Conservation (phyloP, 2,888 invertebrate genomes). For the Gastrophysa polygoni region DNA sequence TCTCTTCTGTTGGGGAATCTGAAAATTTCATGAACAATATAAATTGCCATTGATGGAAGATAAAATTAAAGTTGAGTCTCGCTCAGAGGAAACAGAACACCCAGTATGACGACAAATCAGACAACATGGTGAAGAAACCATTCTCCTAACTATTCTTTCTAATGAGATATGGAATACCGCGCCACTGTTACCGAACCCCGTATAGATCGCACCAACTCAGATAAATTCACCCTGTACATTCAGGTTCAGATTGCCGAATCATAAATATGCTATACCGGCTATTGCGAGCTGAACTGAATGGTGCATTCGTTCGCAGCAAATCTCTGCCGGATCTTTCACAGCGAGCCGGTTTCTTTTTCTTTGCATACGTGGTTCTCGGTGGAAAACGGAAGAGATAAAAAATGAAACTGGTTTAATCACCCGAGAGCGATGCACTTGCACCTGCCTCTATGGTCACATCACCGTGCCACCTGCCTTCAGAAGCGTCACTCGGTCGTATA, state of each 20-base stretch:
- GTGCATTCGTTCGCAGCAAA: background rate
- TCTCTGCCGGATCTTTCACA: background rate
- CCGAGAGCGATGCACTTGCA: constrained; percentile 11
- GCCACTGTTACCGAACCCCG: too few species aligned
- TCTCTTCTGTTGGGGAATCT: too few species aligned
- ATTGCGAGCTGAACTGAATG: background rate
- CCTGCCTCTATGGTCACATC: constrained; percentile 1
- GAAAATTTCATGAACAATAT: too few species aligned
- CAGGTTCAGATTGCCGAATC: background rate
- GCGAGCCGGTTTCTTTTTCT: background rate
- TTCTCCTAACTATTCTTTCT: too few species aligned
- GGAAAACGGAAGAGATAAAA: background rate
- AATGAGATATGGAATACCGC: too few species aligned
- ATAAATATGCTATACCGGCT: background rate
- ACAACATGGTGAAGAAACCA: too few species aligned
- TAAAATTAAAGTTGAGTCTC: too few species aligned
- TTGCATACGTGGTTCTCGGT: background rate
- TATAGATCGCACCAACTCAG: too few species aligned
- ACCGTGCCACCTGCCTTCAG: constrained; percentile 4
- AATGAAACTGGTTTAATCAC: constrained; percentile 18
- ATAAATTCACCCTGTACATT: too few species aligned
- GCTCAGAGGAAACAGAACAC: too few species aligned
- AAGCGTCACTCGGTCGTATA: background rate
- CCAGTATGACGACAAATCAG: too few species aligned
- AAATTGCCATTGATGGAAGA: too few species aligned